A percentile compares a stretch with the other conserved stretches of the same genome.
Conservation (phyloP, 2,113 vertebrate species). For the Neodon shergylaensis region DNA sequence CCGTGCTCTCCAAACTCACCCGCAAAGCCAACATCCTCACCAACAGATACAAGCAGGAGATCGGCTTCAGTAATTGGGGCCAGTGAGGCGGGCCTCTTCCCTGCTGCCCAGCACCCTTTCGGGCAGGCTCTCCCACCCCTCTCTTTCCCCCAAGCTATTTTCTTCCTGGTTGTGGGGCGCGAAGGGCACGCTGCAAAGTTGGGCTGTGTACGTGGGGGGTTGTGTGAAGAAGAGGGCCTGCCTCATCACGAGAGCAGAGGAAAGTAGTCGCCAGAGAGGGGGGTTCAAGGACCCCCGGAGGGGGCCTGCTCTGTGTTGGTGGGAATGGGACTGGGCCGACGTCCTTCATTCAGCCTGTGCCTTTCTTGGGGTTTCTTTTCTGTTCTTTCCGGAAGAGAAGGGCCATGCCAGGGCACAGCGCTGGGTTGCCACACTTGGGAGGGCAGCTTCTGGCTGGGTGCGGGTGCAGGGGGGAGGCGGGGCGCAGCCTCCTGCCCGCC, state of each 20-base stretch:
- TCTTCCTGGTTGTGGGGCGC: constrained; percentile 68
- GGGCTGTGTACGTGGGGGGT: neutral
- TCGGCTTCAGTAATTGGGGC: constrained; percentile 93
- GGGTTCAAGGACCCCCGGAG: constrained; percentile 6
- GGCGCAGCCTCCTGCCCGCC: constrained; percentile 51
- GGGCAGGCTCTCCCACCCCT: constrained; percentile 36
- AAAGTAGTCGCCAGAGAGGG: neutral
- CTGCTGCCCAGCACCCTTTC: constrained; percentile 41
- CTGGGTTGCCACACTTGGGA: constrained; percentile 76
- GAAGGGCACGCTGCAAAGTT: constrained; percentile 50
- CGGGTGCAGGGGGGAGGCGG: constrained; percentile 64
- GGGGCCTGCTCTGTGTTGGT: neutral
- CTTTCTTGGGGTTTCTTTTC: constrained; percentile 76
- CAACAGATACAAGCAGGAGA: constrained; percentile 97
- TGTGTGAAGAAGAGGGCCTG: neutral
- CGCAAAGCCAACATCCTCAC: constrained; percentile 95
- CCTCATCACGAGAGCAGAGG: neutral
- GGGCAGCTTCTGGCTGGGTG: constrained; percentile 59
- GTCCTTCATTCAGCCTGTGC: constrained; percentile 69
- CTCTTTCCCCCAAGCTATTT: constrained; percentile 73
- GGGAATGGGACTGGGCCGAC: constrained; percentile 46
- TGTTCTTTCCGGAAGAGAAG: constrained; percentile 65
- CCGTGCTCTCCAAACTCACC: constrained; percentile 95
- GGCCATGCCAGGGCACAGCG: constrained; percentile 67
- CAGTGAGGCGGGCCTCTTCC: constrained; percentile 83